Percentiles rank a stretch among this genome's conserved stretches.
Evolutionary conservation across 2,797 vertebrate species (phyloP).

Genomic region (Sebastes kiyomatsui): DNA sequence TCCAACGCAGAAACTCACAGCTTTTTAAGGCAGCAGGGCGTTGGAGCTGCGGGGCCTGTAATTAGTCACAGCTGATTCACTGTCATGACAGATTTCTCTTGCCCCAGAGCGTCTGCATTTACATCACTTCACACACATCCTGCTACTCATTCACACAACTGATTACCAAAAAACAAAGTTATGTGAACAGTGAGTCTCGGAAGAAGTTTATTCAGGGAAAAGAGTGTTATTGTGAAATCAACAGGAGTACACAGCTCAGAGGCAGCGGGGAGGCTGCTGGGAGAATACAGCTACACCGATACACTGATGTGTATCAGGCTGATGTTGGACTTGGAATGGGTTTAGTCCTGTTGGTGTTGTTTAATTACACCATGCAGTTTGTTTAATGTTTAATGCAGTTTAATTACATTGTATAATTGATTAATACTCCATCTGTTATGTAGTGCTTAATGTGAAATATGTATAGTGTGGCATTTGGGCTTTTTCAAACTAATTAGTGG

Average conservation of each 20-base stretch:
- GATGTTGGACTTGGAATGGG: not conserved
- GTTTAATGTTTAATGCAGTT: not conserved
- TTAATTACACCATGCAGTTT: not conserved
- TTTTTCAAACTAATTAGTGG: not conserved
- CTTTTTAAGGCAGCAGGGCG: conserved; percentile 40
- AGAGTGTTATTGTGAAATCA: conserved; percentile 42
- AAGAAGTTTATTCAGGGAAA: conserved; percentile 24
- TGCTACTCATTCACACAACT: conserved; percentile 60
- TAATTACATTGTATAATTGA: not conserved
- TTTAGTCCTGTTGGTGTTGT: not conserved
- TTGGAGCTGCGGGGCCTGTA: conserved; percentile 69
- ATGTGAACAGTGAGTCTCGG: conserved; percentile 29
- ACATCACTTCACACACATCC: conserved; percentile 54
- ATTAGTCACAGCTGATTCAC: conserved; percentile 68
- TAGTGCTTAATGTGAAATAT: not conserved
- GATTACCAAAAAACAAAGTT: conserved; percentile 66
- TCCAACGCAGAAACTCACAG: conserved; percentile 10
- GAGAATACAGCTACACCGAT: not conserved
- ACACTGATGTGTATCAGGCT: not conserved
- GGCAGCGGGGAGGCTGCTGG: conserved; percentile 34
- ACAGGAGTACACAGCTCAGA: conserved; percentile 53
- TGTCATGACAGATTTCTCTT: conserved; percentile 57
- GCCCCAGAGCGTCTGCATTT: conserved; percentile 47
- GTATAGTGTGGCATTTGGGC: not conserved
- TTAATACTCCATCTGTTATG: not conserved